Conservation (phyloP, 2,797 vertebrate species). For the Sylvia borin region DNA sequence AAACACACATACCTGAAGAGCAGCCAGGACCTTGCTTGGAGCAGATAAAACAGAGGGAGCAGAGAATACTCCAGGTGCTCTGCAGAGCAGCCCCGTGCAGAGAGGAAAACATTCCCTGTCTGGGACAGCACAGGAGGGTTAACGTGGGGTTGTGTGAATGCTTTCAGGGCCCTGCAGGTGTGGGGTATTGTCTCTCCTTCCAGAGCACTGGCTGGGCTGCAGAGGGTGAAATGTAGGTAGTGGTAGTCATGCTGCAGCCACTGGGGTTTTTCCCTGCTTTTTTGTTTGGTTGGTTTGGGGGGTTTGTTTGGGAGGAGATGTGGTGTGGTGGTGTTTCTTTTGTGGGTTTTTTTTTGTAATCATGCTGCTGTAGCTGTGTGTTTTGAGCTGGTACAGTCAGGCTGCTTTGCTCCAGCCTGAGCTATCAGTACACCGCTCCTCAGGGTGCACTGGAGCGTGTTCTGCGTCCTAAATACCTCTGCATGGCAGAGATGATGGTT, state of each 20-base stretch:
- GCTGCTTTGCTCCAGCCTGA: neutral
- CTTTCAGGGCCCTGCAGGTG: neutral
- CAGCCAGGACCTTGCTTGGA: neutral
- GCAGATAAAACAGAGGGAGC: neutral
- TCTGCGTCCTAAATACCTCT: neutral
- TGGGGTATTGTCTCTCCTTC: neutral
- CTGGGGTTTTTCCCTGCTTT: rapidly evolving
- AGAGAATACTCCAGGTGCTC: neutral
- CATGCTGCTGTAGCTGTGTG: neutral
- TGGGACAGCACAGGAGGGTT: neutral
- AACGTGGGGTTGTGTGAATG: rapidly evolving
- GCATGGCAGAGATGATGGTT: neutral
- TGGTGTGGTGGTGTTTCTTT: neutral
- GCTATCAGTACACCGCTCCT: neutral
- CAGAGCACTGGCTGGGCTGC: neutral
- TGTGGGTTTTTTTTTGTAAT: rapidly evolving
- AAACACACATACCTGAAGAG: neutral
- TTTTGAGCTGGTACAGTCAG: neutral
- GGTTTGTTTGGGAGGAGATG: neutral
- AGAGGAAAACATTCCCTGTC: rapidly evolving
- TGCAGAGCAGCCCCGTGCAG: rapidly evolving
- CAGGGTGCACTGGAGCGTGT: neutral
- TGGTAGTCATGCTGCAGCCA: neutral
- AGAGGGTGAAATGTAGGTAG: neutral
- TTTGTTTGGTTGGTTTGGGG: neutral